These are phyloP conservation scores for Microcebus lehilahytsara DNA, from an alignment of 2,113 vertebrate genomes.

Conservation along the genomic window DNA sequence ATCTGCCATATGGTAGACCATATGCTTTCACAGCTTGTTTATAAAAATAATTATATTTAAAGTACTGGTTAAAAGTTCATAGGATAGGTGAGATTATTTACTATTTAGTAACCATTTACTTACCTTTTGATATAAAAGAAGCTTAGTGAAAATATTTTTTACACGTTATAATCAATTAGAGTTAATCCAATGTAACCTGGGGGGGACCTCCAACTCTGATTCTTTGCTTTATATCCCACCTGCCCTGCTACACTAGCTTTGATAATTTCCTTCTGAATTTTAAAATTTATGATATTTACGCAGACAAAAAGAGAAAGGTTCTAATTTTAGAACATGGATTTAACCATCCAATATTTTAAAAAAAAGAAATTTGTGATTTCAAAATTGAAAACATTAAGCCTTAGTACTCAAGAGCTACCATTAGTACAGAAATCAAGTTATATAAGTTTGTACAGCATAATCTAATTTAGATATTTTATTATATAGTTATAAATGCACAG, in stretches of 20 bases:
- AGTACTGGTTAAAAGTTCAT: neutral
- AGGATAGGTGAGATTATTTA: neutral
- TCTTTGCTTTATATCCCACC: neutral
- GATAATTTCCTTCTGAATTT: constrained; percentile 9
- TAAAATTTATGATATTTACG: constrained; percentile 2
- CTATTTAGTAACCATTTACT: neutral
- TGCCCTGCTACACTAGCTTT: neutral
- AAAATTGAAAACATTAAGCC: neutral
- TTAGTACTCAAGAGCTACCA: neutral
- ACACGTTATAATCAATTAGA: neutral
- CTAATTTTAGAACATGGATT: neutral
- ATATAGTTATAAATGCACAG: neutral
- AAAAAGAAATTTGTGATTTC: neutral
- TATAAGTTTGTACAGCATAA: neutral
- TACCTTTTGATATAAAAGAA: neutral
- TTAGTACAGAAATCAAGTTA: neutral
- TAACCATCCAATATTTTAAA: neutral
- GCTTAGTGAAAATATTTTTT: neutral
- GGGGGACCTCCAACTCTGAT: neutral
- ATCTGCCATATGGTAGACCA: neutral
- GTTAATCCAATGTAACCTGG: neutral
- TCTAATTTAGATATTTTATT: neutral
- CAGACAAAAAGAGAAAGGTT: neutral
- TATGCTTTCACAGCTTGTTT: neutral
- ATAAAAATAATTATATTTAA: neutral